These are phyloP conservation scores for Beris chalybata DNA, from an alignment of 2,888 invertebrate species.

Conservation along the genomic window DNA sequence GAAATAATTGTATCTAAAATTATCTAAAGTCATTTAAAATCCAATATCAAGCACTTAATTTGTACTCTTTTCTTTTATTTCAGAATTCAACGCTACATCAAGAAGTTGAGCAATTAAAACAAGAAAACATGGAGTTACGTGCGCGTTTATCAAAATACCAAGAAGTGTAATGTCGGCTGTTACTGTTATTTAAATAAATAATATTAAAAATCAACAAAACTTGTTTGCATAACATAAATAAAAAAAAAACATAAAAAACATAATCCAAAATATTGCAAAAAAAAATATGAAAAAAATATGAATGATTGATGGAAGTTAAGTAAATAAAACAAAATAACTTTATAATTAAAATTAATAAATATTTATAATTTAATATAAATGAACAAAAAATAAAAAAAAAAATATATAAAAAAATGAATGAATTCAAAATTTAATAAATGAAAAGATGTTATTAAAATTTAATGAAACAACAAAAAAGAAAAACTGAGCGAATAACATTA, in stretches of 20 bases:
- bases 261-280: slow-evolving; percentile 43
- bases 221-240: slow-evolving; percentile 40
- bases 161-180: slow-evolving; percentile 64
- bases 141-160: slow-evolving; percentile 87
- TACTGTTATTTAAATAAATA: slow-evolving; percentile 36
- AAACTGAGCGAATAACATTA: slow-evolving; percentile 38
- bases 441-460: slow-evolving; percentile 36
- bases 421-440: slow-evolving; percentile 41
- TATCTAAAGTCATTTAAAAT: too few species aligned
- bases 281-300: slow-evolving; percentile 46
- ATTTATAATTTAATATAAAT: slow-evolving; percentile 42
- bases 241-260: slow-evolving; percentile 36
- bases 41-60: too few species aligned
- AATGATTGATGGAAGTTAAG: slow-evolving; percentile 33
- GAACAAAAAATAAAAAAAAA: slow-evolving; percentile 36
- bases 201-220: slow-evolving; percentile 33
- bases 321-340: slow-evolving; percentile 40
- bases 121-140: slow-evolving; percentile 86
- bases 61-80: slow-evolving; percentile 46
- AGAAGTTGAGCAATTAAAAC: slow-evolving; percentile 88
- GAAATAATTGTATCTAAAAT: too few species aligned
- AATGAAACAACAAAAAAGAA: slow-evolving; percentile 21
- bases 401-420: background rate
- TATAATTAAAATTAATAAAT: slow-evolving; percentile 42
- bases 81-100: slow-evolving; percentile 88